A percentile compares a stretch with the other conserved stretches of the same genome.
Conservation (phyloP, 92 coral and sea anemone species). For the Hydrozoanthus gracilis region DNA sequence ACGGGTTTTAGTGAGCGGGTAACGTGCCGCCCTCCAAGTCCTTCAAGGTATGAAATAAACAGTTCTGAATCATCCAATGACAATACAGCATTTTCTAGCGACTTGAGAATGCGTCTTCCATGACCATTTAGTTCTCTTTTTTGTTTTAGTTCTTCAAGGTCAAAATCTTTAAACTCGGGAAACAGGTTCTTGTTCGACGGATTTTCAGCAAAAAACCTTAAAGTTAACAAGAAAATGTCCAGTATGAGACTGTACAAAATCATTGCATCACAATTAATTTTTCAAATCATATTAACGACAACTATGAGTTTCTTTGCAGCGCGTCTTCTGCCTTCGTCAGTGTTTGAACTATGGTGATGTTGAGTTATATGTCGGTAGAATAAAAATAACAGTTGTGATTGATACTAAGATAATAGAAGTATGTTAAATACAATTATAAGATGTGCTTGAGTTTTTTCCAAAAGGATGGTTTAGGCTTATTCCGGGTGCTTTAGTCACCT, state of each 20-base stretch:
- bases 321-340: too few relatives aligned
- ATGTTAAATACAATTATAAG: too few relatives aligned
- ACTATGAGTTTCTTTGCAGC: too few relatives aligned
- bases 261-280: too few relatives aligned
- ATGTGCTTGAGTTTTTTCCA: too few relatives aligned
- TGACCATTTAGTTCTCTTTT: constrained; percentile 78
- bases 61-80: constrained; percentile 68
- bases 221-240: neutral
- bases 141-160: constrained; percentile 61
- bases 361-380: too few relatives aligned
- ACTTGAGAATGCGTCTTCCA: constrained; percentile 76
- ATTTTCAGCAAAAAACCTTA: constrained; percentile 71
- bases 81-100: constrained; percentile 74
- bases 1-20: constrained; percentile 70
- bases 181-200: constrained; percentile 82
- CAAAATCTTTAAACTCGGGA: constrained; percentile 71
- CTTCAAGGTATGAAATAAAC: constrained; percentile 72
- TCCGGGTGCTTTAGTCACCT: too few relatives aligned
- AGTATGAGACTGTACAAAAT: neutral
- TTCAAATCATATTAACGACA: too few relatives aligned
- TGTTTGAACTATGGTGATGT: too few relatives aligned
- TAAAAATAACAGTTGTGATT: too few relatives aligned
- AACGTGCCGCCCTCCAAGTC: constrained; percentile 75
- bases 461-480: too few relatives aligned
- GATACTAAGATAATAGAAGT: too few relatives aligned